Evolutionary conservation across 2,888 invertebrate species (phyloP).

Genomic region (Alitta virens): DNA sequence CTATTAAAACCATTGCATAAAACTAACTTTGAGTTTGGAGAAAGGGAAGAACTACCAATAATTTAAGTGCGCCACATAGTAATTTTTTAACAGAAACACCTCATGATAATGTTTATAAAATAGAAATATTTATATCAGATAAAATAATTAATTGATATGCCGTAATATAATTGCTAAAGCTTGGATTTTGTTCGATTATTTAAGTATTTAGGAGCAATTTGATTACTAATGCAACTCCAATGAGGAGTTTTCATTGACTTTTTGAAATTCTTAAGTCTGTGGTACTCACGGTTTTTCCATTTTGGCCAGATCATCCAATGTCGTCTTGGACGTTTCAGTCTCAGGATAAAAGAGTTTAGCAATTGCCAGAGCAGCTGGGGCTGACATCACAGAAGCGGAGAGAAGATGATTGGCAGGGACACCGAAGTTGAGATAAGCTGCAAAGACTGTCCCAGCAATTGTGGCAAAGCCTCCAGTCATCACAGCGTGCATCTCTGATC

Average conservation of each 20-base stretch:
- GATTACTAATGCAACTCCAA: no score
- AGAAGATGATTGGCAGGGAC: conserved; percentile 76
- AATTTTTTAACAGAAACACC: no score
- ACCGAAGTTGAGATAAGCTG: conserved; percentile 87
- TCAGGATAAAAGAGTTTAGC: conserved; percentile 88
- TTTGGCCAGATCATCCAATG: conserved; percentile 70
- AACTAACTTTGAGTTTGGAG: no score
- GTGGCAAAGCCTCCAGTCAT: conserved; percentile 96
- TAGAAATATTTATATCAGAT: no score
- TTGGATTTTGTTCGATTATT: no score
- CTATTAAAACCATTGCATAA: no score
- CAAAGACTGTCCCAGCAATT: conserved; percentile 83
- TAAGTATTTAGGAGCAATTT: no score
- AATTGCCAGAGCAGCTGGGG: conserved; percentile 86
- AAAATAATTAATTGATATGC: background rate
- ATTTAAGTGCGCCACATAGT: no score
- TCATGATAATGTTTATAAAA: no score
- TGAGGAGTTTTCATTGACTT: no score
- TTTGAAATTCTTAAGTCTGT: no score
- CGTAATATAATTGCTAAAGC: background rate
- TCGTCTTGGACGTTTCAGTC: conserved; percentile 75
- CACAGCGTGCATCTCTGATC: conserved; percentile 88
- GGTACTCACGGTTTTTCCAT: conserved; percentile 60
- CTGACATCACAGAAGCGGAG: conserved; percentile 93
- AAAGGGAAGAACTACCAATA: no score